Conservation (phyloP, 2,888 invertebrate species). For the Chrysina gloriosa region DNA sequence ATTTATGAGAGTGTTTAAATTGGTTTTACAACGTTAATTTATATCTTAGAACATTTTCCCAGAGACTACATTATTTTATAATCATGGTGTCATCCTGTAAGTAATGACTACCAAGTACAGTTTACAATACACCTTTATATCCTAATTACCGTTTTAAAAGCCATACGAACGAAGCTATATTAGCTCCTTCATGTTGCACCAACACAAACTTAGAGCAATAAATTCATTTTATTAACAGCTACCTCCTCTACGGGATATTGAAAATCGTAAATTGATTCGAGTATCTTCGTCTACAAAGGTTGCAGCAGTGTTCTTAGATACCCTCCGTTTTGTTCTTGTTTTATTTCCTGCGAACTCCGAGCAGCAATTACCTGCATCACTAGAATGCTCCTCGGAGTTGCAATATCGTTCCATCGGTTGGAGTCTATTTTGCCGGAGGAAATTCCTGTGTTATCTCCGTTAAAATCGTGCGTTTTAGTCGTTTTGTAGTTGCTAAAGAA, state of each 20-base stretch:
- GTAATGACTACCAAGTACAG: no score
- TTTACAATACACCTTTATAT: no score
- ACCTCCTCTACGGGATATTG: background rate
- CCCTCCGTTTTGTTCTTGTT: background rate
- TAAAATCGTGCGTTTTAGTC: no score
- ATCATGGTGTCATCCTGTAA: no score
- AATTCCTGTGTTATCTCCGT: background rate
- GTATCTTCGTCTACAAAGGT: background rate
- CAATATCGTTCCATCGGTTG: background rate
- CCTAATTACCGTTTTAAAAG: no score
- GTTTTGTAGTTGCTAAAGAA: no score
- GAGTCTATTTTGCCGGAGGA: background rate
- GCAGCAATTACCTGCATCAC: background rate
- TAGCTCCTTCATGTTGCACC: no score
- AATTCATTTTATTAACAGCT: background rate
- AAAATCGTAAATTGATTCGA: background rate
- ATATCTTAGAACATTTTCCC: no score
- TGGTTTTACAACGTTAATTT: no score
- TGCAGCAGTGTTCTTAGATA: background rate
- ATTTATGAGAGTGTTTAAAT: no score
- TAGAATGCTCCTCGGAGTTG: background rate
- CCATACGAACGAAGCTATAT: no score
- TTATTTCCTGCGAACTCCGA: background rate
- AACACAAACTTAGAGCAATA: background rate
- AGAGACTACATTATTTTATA: no score